A percentile compares a stretch with the other conserved stretches of the same genome.
Conservation (phyloP, 2,888 invertebrate genomes). For the Myopa tessellatipennis region DNA sequence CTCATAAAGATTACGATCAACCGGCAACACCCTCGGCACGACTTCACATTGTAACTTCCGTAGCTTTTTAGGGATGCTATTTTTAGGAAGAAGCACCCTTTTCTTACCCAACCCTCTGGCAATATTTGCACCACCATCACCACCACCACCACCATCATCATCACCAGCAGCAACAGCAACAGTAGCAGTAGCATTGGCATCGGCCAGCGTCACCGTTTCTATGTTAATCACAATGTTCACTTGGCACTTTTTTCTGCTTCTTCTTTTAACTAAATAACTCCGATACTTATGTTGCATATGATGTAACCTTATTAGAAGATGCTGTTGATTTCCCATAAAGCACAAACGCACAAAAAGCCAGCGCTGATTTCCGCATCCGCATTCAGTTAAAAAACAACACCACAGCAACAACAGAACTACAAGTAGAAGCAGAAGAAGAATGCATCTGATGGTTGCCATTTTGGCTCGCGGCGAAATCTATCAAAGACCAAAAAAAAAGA, state of each 20-base stretch:
- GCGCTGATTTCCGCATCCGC: conserved; percentile 35
- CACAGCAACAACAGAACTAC: conserved; percentile 36
- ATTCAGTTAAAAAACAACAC: conserved; percentile 37
- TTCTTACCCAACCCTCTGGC: conserved; percentile 45
- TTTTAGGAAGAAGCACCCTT: conserved; percentile 12
- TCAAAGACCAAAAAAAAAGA: conserved; percentile 6
- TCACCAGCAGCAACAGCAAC: background rate
- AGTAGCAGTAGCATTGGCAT: background rate
- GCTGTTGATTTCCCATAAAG: conserved; percentile 22
- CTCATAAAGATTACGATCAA: conserved; percentile 28
- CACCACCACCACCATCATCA: conserved; percentile 17
- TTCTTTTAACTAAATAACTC: conserved; percentile 30
- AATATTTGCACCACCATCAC: conserved; percentile 43
- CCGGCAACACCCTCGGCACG: background rate
- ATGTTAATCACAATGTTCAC: conserved; percentile 35
- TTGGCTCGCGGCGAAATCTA: conserved; percentile 46
- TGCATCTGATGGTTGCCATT: conserved; percentile 60
- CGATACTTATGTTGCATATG: conserved; percentile 21
- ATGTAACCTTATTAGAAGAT: conserved; percentile 35
- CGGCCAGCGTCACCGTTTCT: background rate
- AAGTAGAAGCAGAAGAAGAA: background rate
- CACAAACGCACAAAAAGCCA: conserved; percentile 34
- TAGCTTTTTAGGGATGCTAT: conserved; percentile 12
- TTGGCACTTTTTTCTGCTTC: conserved; percentile 5
- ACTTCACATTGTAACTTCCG: conserved; percentile 29